Base-by-base conservation (phyloP, 2,888 invertebrate genomes). In the Elegia similella region DNA sequence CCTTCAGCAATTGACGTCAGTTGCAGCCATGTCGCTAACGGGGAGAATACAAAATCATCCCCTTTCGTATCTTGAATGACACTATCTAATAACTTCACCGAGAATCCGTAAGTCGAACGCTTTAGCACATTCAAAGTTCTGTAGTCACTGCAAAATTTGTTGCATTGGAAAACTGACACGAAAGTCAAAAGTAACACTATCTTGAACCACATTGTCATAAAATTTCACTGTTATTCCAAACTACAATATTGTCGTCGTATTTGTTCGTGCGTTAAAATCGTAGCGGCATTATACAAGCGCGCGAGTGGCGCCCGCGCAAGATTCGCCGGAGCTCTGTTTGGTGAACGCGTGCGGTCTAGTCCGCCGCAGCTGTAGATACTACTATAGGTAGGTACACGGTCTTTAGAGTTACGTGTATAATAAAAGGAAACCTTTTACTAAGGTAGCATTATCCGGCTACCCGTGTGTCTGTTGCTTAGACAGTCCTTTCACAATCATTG, bases 31-130 rank as follows among this genome's bases (percentile, higher is more conserved):
- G 82, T 78, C 0, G 82, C 76, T 1, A 87, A 56, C 0, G 88
- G 88, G 0, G 88, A 86, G 57, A 75, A 86, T 0, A 84, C 81
- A 54, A 86, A 88, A 64, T 88, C 86, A 63, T 88, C 86, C 0
- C 70, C 72, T 2, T 73, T 68, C 0, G 73, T 79, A 7, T 80
- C 75, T 38, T 77, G 68, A 0, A 76, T 62, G 0, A 85, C 81
- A 56, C 81, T 73, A 34, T 82, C 80, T n/a, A 87, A 59, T 42
- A 87, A 67, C 30, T 64, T 66, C 7, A 78, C 62, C 6, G 88
- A 82, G 54, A 87, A 88, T 1, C 82, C 75, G 59, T 84, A 85
- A 0, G 76, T 75, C 0, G 84, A 80, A 34, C 69, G 61, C 59
- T 78, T 83, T 13, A 79, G 63, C 0, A 76, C 68, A 0, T 67